A percentile compares a stretch with the other conserved stretches of the same genome.
These are phyloP conservation scores for Tupaia tana DNA, from an alignment of 2,113 vertebrate genomes.

Conservation along the genomic window DNA sequence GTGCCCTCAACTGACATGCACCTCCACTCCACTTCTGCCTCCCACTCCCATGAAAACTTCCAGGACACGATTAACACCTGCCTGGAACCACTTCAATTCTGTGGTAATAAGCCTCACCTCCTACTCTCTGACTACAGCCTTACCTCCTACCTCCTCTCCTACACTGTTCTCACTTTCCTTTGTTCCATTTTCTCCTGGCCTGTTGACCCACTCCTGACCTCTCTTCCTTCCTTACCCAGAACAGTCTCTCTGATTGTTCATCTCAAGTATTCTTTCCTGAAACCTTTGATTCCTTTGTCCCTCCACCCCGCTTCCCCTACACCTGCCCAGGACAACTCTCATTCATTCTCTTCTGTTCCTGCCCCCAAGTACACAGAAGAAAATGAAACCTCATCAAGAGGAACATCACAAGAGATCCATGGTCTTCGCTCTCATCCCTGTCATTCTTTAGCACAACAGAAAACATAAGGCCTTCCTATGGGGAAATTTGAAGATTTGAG, in stretches of 20 bases:
- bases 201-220: neutral
- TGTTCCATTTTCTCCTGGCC: neutral
- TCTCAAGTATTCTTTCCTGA: neutral
- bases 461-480: neutral
- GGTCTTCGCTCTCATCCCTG: neutral
- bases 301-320: neutral
- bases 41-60: neutral
- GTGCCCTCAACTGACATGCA: neutral
- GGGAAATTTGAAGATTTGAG: neutral
- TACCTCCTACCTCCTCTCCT: neutral
- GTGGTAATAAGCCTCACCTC: neutral
- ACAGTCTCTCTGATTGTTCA: neutral
- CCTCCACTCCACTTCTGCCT: neutral
- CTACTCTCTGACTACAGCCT: neutral
- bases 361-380: neutral
- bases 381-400: neutral
- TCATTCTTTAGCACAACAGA: neutral
- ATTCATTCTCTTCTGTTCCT: neutral
- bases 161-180: neutral
- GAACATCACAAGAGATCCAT: neutral
- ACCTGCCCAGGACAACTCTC: neutral
- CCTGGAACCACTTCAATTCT: neutral
- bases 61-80: neutral
- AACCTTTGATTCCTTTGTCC: neutral
- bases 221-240: neutral